A percentile compares a stretch with the other conserved stretches of the same genome.
Conservation (phyloP, 2,888 invertebrate species). For the Noctua janthe region DNA sequence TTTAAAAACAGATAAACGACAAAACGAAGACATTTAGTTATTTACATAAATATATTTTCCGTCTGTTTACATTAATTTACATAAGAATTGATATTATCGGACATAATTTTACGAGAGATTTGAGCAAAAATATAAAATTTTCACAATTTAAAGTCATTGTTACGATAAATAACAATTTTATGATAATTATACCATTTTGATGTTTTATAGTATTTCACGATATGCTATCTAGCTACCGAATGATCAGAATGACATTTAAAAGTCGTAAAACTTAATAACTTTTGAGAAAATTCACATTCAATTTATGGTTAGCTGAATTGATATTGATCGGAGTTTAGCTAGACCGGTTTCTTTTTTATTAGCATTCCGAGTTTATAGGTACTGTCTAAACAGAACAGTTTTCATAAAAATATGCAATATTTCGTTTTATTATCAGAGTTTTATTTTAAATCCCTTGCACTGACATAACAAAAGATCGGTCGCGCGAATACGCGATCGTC, state of each 20-base stretch:
- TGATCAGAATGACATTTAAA: slow-evolving; percentile 73
- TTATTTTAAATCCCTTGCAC: neutral
- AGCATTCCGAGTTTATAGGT: slow-evolving; percentile 2
- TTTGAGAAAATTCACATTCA: slow-evolving; percentile 46
- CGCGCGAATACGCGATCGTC: neutral
- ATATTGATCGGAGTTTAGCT: slow-evolving; percentile 38
- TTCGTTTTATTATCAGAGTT: neutral
- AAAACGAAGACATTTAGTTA: slow-evolving; percentile 37
- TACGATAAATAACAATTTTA: slow-evolving; percentile 31
- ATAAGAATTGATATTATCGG: slow-evolving; percentile 28
- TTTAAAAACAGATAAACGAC: slow-evolving; percentile 9
- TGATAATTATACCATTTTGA: slow-evolving; percentile 31
- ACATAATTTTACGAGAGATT: slow-evolving; percentile 36
- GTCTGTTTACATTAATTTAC: slow-evolving; percentile 35
- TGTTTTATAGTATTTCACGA: slow-evolving; percentile 68
- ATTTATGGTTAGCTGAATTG: slow-evolving; percentile 37
- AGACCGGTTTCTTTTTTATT: slow-evolving; percentile 19
- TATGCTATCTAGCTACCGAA: slow-evolving; percentile 76
- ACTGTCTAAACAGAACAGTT: neutral
- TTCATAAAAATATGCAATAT: neutral
- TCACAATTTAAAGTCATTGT: slow-evolving; percentile 35
- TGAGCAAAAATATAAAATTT: slow-evolving; percentile 12
- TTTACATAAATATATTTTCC: slow-evolving; percentile 13
- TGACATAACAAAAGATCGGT: neutral
- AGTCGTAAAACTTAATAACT: slow-evolving; percentile 67